phyloP scores from a whole-genome alignment of 2,888 invertebrate species.

The Lepidonotus clava region DNA sequence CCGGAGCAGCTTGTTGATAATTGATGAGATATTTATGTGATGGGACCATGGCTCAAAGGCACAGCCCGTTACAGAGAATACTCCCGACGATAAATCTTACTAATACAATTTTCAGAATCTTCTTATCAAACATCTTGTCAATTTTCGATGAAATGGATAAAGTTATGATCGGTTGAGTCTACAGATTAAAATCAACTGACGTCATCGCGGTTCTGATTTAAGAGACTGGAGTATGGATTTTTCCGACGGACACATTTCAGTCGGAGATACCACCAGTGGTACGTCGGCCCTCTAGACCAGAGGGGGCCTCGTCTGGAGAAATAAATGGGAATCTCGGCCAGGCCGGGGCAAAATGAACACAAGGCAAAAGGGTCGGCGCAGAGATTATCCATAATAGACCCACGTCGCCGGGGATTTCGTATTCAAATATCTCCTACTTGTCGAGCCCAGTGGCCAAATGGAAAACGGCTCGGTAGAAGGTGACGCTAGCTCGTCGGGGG shows the following conservation, averaged over 20 bases:
- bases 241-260: neutral
- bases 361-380: neutral
- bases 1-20: too few relatives aligned
- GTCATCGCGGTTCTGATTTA: neutral
- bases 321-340: neutral
- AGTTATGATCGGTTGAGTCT: neutral
- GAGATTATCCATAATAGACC: constrained; percentile 45
- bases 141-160: neutral
- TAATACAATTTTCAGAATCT: too few relatives aligned
- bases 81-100: too few relatives aligned
- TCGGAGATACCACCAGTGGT: constrained; percentile 6
- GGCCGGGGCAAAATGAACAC: neutral
- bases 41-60: neutral
- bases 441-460: neutral
- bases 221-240: constrained; percentile 11
- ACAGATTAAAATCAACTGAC: constrained; percentile 3
- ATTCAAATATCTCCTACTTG: constrained; percentile 44
- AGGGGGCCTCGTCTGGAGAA: too few relatives aligned
- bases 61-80: neutral
- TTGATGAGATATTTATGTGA: neutral
- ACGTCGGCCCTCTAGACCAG: neutral
- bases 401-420: constrained; percentile 17
- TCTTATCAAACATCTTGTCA: neutral
- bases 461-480: neutral
- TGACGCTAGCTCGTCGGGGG: neutral